These are phyloP conservation scores for Drosophila limbata DNA, from an alignment of 2,888 invertebrate species.

Conservation along the genomic window DNA sequence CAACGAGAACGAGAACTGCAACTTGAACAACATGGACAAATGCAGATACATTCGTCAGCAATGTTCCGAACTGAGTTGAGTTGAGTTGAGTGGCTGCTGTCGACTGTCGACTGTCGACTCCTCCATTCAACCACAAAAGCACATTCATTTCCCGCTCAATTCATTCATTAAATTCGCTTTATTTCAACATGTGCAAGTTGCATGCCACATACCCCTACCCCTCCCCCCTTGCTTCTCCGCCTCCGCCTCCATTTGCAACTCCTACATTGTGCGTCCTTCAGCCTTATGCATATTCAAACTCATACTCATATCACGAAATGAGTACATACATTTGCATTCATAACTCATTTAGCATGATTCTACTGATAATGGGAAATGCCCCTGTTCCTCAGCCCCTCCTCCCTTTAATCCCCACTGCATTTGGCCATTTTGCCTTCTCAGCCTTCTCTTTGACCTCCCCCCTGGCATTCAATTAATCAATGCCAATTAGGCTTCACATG, in stretches of 20 bases:
- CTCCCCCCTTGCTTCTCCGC: not conserved
- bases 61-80: constrained; percentile 22
- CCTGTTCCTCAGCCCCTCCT: no score
- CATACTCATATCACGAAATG: constrained; percentile 7
- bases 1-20: constrained; percentile 4
- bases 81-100: constrained; percentile 12
- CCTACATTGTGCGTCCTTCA: constrained; percentile 24
- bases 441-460: not conserved
- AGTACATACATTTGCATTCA: constrained; percentile 45
- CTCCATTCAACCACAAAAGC: constrained; percentile 19
- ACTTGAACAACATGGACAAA: constrained; percentile 2
- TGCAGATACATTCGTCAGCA: constrained; percentile 34
- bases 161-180: constrained; percentile 61
- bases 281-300: constrained; percentile 9
- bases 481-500: constrained; percentile 43
- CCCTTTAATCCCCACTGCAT: not conserved
- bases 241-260: constrained; percentile 26
- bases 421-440: constrained; percentile 26
- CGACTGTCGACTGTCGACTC: constrained; percentile 4
- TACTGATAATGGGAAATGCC: constrained; percentile 38
- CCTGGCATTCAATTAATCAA: constrained; percentile 38
- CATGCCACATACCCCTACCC: constrained; percentile 11
- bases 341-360: constrained; percentile 53
- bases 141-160: constrained; percentile 32
- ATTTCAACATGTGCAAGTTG: constrained; percentile 49